Conservation (phyloP, 2,888 invertebrate species). For the Andrena praecox region DNA sequence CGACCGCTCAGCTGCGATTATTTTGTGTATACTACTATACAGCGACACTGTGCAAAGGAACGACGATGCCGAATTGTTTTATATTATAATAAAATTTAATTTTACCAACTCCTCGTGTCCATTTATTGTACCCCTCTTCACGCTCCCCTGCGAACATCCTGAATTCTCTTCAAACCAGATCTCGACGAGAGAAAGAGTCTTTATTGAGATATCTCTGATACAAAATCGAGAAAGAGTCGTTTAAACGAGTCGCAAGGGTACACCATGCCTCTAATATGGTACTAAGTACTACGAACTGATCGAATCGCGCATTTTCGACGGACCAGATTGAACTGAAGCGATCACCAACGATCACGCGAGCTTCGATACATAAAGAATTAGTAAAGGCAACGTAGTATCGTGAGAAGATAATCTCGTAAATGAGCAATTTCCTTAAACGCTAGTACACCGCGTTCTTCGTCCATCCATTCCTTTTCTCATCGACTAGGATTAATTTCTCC, state of each 20-base stretch:
- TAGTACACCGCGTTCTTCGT: conserved; percentile 14
- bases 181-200: conserved; percentile 40
- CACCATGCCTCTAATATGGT: conserved; percentile 19
- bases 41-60: conserved; percentile 65
- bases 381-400: conserved; percentile 34
- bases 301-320: conserved; percentile 8
- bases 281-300: conserved; percentile 40
- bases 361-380: conserved; percentile 36
- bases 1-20: conserved; percentile 45
- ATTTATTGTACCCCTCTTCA: conserved; percentile 4
- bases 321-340: conserved; percentile 8
- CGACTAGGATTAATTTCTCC: not conserved
- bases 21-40: conserved; percentile 70
- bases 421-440: conserved; percentile 48
- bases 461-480: not conserved
- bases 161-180: not conserved
- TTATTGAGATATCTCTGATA: conserved; percentile 60
- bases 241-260: conserved; percentile 28
- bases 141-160: not conserved
- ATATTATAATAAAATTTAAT: conserved; percentile 80
- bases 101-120: conserved; percentile 65
- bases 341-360: conserved; percentile 3
- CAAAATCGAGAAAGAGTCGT: conserved; percentile 41
- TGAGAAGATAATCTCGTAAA: conserved; percentile 45
- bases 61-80: conserved; percentile 77